Base-by-base conservation (phyloP, 1,140 invertebrate genomes). In the Reticulitermes speratus region DNA sequence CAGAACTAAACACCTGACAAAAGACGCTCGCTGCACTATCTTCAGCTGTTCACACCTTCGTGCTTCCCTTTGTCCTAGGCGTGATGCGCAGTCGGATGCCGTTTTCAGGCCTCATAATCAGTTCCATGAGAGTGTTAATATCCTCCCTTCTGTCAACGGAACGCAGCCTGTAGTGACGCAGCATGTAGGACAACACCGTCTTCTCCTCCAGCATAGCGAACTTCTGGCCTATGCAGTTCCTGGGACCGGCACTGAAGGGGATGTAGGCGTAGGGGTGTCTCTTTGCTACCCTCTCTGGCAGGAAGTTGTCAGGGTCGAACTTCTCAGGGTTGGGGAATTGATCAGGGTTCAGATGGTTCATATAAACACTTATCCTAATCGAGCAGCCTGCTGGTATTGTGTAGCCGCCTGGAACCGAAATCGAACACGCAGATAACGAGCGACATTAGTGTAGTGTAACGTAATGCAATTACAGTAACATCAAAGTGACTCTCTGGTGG, bases 221-320 rank as follows among this genome's bases (percentile, higher is more conserved):
- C 88, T 91, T 92, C 83, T 93, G 90, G 48, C 92, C 92, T 87
- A 96, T 96, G 87, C 96, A 96, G 89, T 96, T 96, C 81, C 96
- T 92, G 1, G 93, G 92, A 6, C 95, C 96, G 81, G 95, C 95
- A 84, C 95, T 96, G 88, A 97, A 97, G 3, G 95, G 94, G 69
- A 96, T 90, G 89, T 94, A 96, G 16, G 91, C 90, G 88, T 92
- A 95, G 14, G 91, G 92, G 90, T 93, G 93, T 81, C 93, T 90
- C n/a, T 88, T 88, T 23, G 88, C 83, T 3, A 88, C 84, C 59
- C 93, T 93, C 84, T 94, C 93, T 0, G 93, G 92, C 21, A 93
- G 89, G 91, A 97, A 97, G 88, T 96, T 91, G 44, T 97, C 96
- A 0, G 97, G 97, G 88, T 94, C 91, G 89, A 96, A 97, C 12